Percentiles rank a stretch among this genome's conserved stretches.
phyloP scores from a whole-genome alignment of 2,113 vertebrate species.

The Pavo muticus region DNA sequence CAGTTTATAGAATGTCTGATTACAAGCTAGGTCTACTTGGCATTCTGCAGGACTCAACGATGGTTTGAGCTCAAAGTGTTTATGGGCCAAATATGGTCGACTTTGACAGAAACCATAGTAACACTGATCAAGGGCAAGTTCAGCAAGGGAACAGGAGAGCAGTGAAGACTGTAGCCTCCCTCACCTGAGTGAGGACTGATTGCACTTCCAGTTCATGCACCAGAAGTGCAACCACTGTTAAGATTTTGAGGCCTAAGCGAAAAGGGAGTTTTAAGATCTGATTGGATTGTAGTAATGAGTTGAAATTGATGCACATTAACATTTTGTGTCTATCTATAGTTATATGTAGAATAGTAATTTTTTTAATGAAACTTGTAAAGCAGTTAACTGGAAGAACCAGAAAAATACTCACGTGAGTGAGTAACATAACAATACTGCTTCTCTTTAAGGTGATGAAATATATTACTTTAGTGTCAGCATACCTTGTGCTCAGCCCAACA shows the following conservation, averaged over 20 bases:
- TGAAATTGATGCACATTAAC: neutral
- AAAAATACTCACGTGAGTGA: neutral
- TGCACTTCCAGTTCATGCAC: neutral
- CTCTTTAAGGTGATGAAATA: conserved; percentile 38
- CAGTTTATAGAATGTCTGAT: neutral
- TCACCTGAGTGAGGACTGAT: neutral
- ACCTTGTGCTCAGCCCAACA: conserved; percentile 29
- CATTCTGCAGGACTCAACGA: neutral
- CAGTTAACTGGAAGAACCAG: neutral
- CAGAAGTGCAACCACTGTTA: neutral
- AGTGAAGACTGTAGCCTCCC: neutral
- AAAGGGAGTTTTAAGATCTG: neutral
- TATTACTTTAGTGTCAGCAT: conserved; percentile 8
- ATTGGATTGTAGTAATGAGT: neutral
- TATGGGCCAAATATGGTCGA: neutral
- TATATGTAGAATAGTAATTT: neutral
- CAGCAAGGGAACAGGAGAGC: neutral
- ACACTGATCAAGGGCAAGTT: neutral
- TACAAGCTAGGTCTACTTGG: neutral
- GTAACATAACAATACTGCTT: conserved; percentile 1
- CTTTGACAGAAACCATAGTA: neutral
- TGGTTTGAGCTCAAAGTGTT: neutral
- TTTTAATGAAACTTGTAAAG: neutral
- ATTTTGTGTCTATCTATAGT: neutral
- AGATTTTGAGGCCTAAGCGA: neutral